Evolutionary conservation across 2,797 vertebrate genomes (phyloP).

Genomic region (Malacoraja senta): DNA sequence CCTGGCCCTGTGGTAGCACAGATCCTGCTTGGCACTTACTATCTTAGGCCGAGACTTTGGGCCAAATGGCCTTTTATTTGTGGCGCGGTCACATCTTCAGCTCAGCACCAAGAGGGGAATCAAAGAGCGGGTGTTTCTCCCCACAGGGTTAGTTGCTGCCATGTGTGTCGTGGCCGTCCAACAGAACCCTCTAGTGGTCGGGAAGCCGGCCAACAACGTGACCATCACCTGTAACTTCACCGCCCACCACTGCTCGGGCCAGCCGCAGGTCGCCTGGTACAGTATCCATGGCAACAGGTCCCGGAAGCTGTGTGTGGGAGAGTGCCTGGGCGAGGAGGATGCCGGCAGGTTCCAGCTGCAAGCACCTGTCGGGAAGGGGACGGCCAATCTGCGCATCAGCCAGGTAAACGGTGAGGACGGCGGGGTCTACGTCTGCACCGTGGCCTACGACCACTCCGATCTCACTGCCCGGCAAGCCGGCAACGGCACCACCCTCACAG

Average conservation of each 20-base stretch:
- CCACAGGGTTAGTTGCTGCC: slow-evolving; percentile 43
- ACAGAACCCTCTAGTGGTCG: slow-evolving; percentile 49
- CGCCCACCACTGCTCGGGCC: fast-evolving
- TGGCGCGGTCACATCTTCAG: slow-evolving; percentile 2
- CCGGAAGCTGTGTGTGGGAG: slow-evolving; percentile 46
- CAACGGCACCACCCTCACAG: slow-evolving; percentile 51
- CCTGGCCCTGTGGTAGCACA: no score
- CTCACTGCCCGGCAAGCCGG: slow-evolving; percentile 51
- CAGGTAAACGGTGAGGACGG: slow-evolving; percentile 49
- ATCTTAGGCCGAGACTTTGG: not conserved
- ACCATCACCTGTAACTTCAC: slow-evolving; percentile 50
- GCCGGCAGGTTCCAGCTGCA: slow-evolving; percentile 46
- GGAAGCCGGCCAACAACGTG: not conserved
- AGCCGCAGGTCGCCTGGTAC: slow-evolving; percentile 53
- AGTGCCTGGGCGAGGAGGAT: not conserved
- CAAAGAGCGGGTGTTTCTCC: not conserved
- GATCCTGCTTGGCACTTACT: not conserved
- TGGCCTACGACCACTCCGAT: slow-evolving; percentile 43
- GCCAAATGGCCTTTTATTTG: slow-evolving; percentile 19
- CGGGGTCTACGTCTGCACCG: slow-evolving; percentile 60
- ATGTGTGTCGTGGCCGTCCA: slow-evolving; percentile 48
- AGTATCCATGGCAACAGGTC: slow-evolving; percentile 46
- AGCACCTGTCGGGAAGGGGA: fast-evolving
- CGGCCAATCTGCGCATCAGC: slow-evolving; percentile 49
- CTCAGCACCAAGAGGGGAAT: not conserved